Percentiles rank a stretch among this genome's conserved stretches.
Evolutionary conservation across 2,113 vertebrate genomes (phyloP).

Genomic region (Pedetes capensis): DNA sequence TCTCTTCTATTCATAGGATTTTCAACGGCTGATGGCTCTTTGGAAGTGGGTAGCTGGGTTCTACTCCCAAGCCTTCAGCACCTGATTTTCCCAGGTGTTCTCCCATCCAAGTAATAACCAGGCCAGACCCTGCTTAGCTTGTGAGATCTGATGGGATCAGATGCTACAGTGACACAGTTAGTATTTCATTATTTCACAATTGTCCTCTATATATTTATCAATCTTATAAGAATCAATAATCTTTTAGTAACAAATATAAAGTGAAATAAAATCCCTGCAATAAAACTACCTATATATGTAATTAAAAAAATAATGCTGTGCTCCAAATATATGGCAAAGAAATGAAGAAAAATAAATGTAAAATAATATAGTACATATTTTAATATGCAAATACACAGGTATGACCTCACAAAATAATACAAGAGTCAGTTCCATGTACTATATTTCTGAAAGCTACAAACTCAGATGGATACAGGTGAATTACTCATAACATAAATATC

Average conservation of each 20-base stretch:
- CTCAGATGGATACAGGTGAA: background rate
- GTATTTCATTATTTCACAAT: constrained; percentile 17
- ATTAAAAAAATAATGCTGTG: background rate
- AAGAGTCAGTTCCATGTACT: background rate
- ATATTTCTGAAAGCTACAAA: background rate
- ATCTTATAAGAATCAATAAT: background rate
- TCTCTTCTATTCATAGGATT: too few relatives aligned
- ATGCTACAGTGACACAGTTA: too few relatives aligned
- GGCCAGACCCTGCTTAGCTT: too few relatives aligned
- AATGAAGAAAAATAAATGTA: background rate
- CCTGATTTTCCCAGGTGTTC: too few relatives aligned
- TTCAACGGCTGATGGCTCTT: too few relatives aligned
- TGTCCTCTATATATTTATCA: background rate
- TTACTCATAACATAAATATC: background rate
- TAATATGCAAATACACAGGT: background rate
- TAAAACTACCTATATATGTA: background rate
- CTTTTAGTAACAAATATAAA: constrained; percentile 9
- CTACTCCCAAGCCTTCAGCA: too few relatives aligned
- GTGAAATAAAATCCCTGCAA: background rate
- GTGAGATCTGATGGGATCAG: too few relatives aligned
- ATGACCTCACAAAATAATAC: background rate
- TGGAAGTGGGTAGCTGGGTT: too few relatives aligned
- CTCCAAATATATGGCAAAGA: background rate
- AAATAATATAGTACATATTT: background rate
- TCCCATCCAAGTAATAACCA: too few relatives aligned